Evolutionary conservation across 2,888 invertebrate genomes (phyloP).

Genomic region (Agonum fuliginosum): DNA sequence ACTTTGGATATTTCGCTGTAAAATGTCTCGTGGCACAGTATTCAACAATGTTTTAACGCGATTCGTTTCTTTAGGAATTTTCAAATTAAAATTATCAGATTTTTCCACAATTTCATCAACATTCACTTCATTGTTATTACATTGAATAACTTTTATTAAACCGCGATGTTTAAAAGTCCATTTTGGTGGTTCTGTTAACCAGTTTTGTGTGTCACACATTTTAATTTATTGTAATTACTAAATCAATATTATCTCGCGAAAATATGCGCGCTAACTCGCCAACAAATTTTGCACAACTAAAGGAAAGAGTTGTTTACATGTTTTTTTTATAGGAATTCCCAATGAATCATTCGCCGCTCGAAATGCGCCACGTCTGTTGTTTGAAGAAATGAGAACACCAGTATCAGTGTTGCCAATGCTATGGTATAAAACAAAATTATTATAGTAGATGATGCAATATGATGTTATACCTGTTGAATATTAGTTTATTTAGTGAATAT

Average conservation of each 20-base stretch:
- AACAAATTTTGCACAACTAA: not conserved
- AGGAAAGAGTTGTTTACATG: too few species aligned
- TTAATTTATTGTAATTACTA: not conserved
- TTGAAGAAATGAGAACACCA: too few species aligned
- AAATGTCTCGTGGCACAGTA: constrained; percentile 60
- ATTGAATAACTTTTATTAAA: not conserved
- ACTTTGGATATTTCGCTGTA: constrained; percentile 74
- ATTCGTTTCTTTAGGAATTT: constrained; percentile 70
- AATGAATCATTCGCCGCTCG: too few species aligned
- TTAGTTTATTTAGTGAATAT: too few species aligned
- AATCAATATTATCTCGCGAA: not conserved
- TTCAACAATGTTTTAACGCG: constrained; percentile 66
- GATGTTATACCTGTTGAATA: too few species aligned
- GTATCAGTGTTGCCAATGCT: not conserved
- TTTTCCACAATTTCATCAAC: constrained; percentile 68
- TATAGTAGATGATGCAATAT: too few species aligned
- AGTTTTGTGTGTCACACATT: constrained; percentile 17
- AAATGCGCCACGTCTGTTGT: not conserved
- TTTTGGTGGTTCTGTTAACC: constrained; percentile 46
- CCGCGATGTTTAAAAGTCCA: constrained; percentile 51
- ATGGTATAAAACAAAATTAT: too few species aligned
- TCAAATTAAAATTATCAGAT: constrained; percentile 70
- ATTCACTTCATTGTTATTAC: not conserved
- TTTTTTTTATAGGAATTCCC: too few species aligned
- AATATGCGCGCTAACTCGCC: not conserved